Base-by-base conservation (phyloP, 2,888 invertebrate genomes). In the Zootermopsis nevadensis region DNA sequence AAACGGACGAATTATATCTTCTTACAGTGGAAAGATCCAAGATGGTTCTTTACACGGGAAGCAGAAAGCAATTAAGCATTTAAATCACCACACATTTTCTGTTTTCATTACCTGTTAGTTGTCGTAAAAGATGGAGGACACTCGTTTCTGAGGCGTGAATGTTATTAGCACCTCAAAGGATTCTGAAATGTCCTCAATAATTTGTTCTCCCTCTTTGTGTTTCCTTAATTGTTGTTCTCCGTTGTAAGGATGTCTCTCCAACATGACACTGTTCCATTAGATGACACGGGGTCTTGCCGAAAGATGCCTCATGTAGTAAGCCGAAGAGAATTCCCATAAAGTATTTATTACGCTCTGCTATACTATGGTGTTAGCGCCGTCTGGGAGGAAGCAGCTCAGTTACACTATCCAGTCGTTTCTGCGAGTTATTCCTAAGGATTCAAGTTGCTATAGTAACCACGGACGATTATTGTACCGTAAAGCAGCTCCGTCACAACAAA, bases 341-440 rank as follows among this genome's bases (percentile, higher is more conserved):
- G 60, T n/a, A 60, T 60, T 60, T 60, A 60, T 60, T 60, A 6
- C n/a, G 27, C 60, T 60, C n/a, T n/a, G n/a, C n/a, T n/a, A n/a
- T n/a, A n/a, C n/a, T n/a, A n/a, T n/a, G 60, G 60, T n/a, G 15
- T 48, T 19, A 19, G 0, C 3, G 19, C 19, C 19, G 19, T 15
- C 19, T 60, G n/a, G 27, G 6, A 60, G 60, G 60, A 60, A 60
- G 60, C n/a, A 15, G 27, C 27, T 27, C n/a, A 60, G 27, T 60
- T 27, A 6, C 60, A 60, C n/a, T 60, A 60, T 60, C 60, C 10
- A 60, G 27, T 6, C 27, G 27, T 60, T n/a, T 12, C n/a, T 27
- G n/a, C n/a, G n/a, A 60, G 60, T 60, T 60, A 60, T 60, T 60
- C n/a, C 6, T 60, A 60, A 60, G 60, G 60, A n/a, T 60, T 60